These are phyloP conservation scores for Mycteria americana DNA, from an alignment of 2,797 vertebrate genomes.

Conservation along the genomic window DNA sequence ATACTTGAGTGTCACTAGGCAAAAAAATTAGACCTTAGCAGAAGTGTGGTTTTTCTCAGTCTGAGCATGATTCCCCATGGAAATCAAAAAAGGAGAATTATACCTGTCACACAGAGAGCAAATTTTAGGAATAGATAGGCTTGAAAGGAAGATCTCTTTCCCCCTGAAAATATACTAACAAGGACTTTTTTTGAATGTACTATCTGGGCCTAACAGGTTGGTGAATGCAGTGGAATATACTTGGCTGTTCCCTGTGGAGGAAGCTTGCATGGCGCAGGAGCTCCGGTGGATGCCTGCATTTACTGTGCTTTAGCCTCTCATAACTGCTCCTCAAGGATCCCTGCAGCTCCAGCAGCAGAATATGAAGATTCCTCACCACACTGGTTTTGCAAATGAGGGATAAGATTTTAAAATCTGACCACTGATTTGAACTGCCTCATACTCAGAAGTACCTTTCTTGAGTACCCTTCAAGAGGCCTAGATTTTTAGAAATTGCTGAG, in stretches of 20 bases:
- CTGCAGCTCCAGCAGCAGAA: neutral
- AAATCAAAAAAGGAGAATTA: neutral
- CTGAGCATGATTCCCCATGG: neutral
- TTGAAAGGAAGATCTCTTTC: neutral
- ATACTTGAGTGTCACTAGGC: neutral
- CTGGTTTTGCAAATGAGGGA: neutral
- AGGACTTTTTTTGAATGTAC: neutral
- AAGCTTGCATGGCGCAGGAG: fast-evolving
- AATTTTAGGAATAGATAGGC: neutral
- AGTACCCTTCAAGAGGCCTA: neutral
- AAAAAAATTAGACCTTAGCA: neutral
- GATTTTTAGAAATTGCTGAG: neutral
- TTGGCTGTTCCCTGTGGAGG: neutral
- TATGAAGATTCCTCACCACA: neutral
- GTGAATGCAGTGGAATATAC: fast-evolving
- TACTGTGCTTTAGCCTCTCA: fast-evolving
- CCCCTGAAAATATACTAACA: neutral
- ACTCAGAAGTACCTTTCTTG: neutral
- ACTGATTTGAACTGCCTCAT: neutral
- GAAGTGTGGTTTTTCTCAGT: neutral
- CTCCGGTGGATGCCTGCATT: neutral
- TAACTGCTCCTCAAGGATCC: fast-evolving
- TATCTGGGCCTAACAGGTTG: neutral
- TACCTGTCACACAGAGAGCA: neutral
- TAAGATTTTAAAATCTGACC: neutral